These are phyloP conservation scores for Setipinna tenuifilis DNA, from an alignment of 2,797 vertebrate species.

Conservation along the genomic window DNA sequence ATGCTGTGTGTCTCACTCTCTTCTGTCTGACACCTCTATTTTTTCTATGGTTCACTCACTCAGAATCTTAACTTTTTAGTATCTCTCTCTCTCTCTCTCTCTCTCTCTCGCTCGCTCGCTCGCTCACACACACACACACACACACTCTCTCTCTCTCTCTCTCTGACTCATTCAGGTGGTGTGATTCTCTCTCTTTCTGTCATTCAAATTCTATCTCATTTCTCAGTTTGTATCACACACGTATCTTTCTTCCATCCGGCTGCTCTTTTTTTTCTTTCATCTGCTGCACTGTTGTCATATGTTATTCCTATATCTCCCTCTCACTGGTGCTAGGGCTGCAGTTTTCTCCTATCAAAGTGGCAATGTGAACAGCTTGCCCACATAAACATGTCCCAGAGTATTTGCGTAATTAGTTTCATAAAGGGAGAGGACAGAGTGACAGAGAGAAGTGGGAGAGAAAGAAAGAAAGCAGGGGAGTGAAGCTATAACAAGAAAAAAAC, in stretches of 20 bases:
- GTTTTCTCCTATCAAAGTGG: slow-evolving; percentile 12
- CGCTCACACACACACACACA: not conserved
- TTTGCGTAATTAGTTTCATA: slow-evolving; percentile 53
- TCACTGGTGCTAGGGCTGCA: slow-evolving; percentile 9
- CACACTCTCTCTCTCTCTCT: slow-evolving; percentile 6
- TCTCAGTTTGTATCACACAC: slow-evolving; percentile 38
- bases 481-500: too few relatives aligned
- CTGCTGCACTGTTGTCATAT: not conserved
- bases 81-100: not conserved
- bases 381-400: slow-evolving; percentile 29
- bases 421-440: slow-evolving; percentile 48
- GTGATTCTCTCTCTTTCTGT: too few relatives aligned
- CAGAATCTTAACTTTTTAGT: not conserved
- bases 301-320: not conserved
- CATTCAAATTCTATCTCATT: not conserved
- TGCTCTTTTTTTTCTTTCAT: not conserved
- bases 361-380: slow-evolving; percentile 46
- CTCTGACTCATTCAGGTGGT: too few relatives aligned
- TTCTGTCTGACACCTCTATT: not conserved
- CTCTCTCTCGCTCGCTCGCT: not conserved
- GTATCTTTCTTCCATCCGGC: not conserved
- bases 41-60: not conserved
- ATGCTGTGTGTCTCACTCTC: not conserved
- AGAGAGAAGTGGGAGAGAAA: slow-evolving; percentile 41
- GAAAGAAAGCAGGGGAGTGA: too few relatives aligned